phyloP scores from a whole-genome alignment of 2,888 invertebrate genomes.

The Neoascia interrupta region DNA sequence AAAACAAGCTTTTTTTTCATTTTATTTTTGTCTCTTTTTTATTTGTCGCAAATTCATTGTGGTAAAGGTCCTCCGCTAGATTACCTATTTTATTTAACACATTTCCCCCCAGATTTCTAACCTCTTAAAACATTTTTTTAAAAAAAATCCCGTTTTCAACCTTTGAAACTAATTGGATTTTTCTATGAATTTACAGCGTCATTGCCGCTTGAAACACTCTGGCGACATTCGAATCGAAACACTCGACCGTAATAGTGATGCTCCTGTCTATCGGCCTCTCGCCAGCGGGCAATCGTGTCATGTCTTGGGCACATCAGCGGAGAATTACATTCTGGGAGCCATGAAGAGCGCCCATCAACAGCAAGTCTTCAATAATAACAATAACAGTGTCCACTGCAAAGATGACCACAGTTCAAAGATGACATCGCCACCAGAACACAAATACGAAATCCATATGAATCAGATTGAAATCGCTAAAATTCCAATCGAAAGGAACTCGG shows the following conservation, averaged over 20 bases:
- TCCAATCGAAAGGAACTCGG: slow-evolving; percentile 59
- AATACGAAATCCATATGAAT: slow-evolving; percentile 62
- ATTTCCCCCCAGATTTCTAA: slow-evolving; percentile 20
- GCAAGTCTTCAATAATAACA: slow-evolving; percentile 53
- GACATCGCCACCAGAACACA: slow-evolving; percentile 16
- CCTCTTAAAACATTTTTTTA: not conserved
- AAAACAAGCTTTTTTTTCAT: not conserved
- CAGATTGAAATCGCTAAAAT: slow-evolving; percentile 78
- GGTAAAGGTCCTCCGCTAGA: slow-evolving; percentile 15
- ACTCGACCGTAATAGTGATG: slow-evolving; percentile 76
- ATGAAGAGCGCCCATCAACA: slow-evolving; percentile 68
- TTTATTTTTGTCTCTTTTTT: not conserved
- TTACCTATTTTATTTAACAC: slow-evolving; percentile 20
- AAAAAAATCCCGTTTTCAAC: not conserved
- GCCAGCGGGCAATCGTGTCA: slow-evolving; percentile 64
- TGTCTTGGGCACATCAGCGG: slow-evolving; percentile 52
- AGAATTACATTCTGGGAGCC: slow-evolving; percentile 65
- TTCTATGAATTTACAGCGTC: slow-evolving; percentile 81
- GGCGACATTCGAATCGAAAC: slow-evolving; percentile 86
- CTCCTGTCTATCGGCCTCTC: slow-evolving; percentile 77
- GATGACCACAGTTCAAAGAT: slow-evolving; percentile 40
- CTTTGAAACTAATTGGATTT: slow-evolving; percentile 39
- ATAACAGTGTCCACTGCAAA: slow-evolving; percentile 72
- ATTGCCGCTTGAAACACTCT: slow-evolving; percentile 89
- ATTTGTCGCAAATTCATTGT: slow-evolving; percentile 14